Base-by-base conservation (phyloP, 2,797 vertebrate species). In the Brachymystax lenok region DNA sequence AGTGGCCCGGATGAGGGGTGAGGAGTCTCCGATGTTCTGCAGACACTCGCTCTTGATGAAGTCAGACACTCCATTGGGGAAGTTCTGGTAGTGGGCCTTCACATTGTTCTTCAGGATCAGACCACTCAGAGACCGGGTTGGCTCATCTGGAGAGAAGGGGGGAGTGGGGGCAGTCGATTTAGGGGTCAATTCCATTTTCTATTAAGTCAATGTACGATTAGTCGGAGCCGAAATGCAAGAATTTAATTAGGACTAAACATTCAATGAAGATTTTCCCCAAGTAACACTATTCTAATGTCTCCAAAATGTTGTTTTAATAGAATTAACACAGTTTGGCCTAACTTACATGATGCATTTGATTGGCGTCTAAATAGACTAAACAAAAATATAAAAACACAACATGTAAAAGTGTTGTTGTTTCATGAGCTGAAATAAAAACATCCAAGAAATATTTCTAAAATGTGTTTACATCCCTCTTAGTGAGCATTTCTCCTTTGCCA, bases 61-160 rank as follows among this genome's bases (percentile, higher is more conserved):
- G 79, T 98, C 97, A 74, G 96, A 97, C 74, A 99, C 98, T 0
- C 96, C 97, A 80, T 95, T 97, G 5, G 98, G 98, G 82, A 99
- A 99, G 88, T 96, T 98, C 89, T 98, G 97, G 35, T 35, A 35
- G 6, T 35, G 35, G 35, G 35, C 35, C 35, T 35, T 35, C 6
- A 99, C 98, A 10, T 99, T 99, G 94, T 99, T 99, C 93, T 99
- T 99, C 89, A 99, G 92, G 73, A 99, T 99, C 77, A 99, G 94
- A 77, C 98, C 98, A 83, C 98, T 99, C 86, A 99, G 91, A n/a
- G 98, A 99, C 46, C 98, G 94, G 0, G 98, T 99, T 0, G 98
- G 97, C 88, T 99, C 98, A 91, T 99, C 98, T 99, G 87, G 16
- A 14, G 61, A 12, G n/a, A 24, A 67, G 63, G 13, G 24, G 13